phyloP scores from a whole-genome alignment of 2,888 invertebrate species.

The Ryuthela nishihirai region DNA sequence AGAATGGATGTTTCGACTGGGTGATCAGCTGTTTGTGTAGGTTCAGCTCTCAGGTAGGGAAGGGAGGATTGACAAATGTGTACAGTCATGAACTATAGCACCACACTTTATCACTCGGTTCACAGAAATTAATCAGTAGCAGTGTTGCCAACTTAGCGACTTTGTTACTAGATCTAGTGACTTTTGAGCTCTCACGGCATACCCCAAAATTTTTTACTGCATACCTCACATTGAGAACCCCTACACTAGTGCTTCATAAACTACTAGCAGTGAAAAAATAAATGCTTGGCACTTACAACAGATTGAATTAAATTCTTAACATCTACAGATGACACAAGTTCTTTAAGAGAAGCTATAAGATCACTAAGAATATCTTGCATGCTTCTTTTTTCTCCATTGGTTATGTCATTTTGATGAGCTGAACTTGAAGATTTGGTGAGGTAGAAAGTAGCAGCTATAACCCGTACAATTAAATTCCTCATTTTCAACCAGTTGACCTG shows the following conservation, averaged over 20 bases:
- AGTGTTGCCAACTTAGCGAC: no score
- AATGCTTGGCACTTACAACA: slow-evolving; percentile 15
- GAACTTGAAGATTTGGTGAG: slow-evolving; percentile 17
- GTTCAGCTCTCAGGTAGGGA: no score
- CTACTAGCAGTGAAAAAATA: background rate
- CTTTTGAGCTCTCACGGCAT: no score
- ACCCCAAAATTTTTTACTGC: no score
- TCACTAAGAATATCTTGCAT: slow-evolving; percentile 24
- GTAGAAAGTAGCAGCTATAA: slow-evolving; percentile 46
- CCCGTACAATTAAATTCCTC: slow-evolving; percentile 49
- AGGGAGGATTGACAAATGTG: no score
- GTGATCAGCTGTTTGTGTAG: no score
- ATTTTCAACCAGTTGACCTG: slow-evolving; percentile 48
- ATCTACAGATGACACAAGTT: slow-evolving; percentile 14
- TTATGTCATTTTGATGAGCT: slow-evolving; percentile 24
- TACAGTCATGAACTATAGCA: no score
- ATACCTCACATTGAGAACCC: no score
- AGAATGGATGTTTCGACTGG: no score
- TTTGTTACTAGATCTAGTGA: no score
- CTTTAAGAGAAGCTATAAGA: slow-evolving; percentile 26
- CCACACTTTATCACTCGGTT: background rate
- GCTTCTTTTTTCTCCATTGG: slow-evolving; percentile 34
- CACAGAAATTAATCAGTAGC: no score
- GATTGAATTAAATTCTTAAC: slow-evolving; percentile 15
- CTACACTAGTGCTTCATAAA: no score